A percentile compares a stretch with the other conserved stretches of the same genome.
Conservation (phyloP, 2,888 invertebrate genomes). For the Morinoia aosen region DNA sequence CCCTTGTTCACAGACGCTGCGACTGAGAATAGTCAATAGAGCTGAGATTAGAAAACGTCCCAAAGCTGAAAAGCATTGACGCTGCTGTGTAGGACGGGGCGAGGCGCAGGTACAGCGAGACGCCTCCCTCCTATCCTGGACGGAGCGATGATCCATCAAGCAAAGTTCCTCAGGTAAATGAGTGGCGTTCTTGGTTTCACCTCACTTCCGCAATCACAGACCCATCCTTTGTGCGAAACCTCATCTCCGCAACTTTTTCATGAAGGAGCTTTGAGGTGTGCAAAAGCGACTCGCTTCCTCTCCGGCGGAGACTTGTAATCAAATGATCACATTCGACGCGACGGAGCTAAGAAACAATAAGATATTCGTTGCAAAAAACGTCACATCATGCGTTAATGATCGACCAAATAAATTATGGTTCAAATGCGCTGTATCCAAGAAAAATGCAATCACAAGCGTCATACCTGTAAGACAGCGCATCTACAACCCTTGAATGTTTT, state of each 20-base stretch:
- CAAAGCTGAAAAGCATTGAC: background rate
- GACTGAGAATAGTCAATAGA: background rate
- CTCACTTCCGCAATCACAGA: constrained; percentile 42
- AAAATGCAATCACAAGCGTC: background rate
- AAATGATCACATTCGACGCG: background rate
- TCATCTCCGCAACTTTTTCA: constrained; percentile 23
- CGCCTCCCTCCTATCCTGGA: background rate
- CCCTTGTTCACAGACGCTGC: background rate
- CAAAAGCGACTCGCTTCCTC: constrained; percentile 29
- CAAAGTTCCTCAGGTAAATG: constrained; percentile 38
- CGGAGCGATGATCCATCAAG: constrained; percentile 27
- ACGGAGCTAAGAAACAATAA: background rate
- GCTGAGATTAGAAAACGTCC: background rate
- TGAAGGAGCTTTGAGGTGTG: background rate
- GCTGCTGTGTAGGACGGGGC: background rate
- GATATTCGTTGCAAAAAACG: background rate
- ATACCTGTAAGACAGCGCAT: background rate
- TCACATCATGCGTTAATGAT: background rate
- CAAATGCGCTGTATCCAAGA: background rate
- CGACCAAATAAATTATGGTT: background rate
- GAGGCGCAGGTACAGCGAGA: background rate
- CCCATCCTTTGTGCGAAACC: constrained; percentile 40
- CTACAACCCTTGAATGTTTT: background rate
- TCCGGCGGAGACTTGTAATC: background rate
- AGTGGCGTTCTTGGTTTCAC: constrained; percentile 13